Evolutionary conservation across 2,113 vertebrate genomes (phyloP).

Genomic region (Sinocyclocheilus maitianheensis): DNA sequence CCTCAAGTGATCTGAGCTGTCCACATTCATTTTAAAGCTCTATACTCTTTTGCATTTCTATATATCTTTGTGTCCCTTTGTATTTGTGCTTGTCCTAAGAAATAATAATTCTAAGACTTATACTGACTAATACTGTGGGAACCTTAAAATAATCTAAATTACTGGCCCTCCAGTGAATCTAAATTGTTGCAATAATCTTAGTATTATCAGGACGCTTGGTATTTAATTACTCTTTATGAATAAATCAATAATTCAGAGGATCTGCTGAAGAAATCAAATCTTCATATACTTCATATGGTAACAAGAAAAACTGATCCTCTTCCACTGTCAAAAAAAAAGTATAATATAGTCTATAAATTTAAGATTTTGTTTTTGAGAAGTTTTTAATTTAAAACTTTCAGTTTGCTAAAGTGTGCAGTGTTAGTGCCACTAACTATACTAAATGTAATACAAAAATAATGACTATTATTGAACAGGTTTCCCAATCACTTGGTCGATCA

Average conservation of each 20-base stretch:
- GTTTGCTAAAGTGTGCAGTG: not conserved
- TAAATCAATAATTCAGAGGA: constrained; percentile 56
- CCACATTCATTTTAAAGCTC: not conserved
- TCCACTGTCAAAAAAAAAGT: not conserved
- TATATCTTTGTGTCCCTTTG: not conserved
- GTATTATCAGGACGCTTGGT: constrained; percentile 47
- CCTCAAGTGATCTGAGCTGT: not conserved
- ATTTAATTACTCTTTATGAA: constrained; percentile 58
- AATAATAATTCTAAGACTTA: not conserved
- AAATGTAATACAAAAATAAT: not conserved
- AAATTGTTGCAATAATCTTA: constrained; percentile 43
- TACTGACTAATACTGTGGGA: not conserved
- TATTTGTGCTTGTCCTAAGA: not conserved
- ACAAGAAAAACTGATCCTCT: not conserved
- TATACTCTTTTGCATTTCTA: not conserved
- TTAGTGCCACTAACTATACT: not conserved
- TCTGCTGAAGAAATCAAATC: constrained; percentile 24
- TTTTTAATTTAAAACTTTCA: too few species aligned
- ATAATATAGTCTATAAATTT: not conserved
- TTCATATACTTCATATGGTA: constrained; percentile 1
- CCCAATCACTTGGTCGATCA: not conserved
- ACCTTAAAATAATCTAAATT: not conserved
- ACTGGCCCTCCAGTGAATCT: constrained; percentile 34
- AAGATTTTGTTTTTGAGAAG: too few species aligned
- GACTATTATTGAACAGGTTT: not conserved